Percentiles rank a stretch among this genome's conserved stretches.
These are phyloP conservation scores for Maniola hyperantus DNA, from an alignment of 2,888 invertebrate species.

Conservation along the genomic window DNA sequence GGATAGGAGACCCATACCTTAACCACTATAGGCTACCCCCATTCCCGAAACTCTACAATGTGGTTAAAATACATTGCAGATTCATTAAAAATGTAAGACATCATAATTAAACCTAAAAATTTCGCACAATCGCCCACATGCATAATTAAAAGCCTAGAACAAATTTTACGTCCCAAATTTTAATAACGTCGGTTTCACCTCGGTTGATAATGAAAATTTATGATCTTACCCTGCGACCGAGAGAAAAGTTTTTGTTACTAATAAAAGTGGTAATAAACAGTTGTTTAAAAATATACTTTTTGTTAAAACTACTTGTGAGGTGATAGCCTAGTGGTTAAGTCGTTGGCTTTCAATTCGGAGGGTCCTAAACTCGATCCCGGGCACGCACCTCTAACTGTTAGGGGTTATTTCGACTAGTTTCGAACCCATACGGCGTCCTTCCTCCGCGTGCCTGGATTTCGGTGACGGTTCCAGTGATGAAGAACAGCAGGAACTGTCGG, in stretches of 20 bases:
- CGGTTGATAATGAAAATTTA: constrained; percentile 17
- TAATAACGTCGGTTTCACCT: constrained; percentile 17
- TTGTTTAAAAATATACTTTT: not conserved
- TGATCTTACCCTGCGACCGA: not conserved
- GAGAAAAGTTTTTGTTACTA: constrained; percentile 1
- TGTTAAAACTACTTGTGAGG: not conserved
- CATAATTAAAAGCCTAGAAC: constrained; percentile 1
- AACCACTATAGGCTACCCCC: no score
- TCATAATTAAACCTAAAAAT: not conserved
- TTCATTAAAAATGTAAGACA: not conserved
- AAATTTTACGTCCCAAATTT: constrained; percentile 7
- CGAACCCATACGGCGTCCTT: no score
- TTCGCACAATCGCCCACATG: constrained; percentile 7
- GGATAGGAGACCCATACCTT: no score
- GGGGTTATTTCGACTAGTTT: no score
- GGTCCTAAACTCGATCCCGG: no score
- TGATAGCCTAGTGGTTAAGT: no score
- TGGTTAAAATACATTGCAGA: not conserved
- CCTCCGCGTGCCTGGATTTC: no score
- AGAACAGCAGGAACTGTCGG: no score
- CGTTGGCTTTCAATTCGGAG: no score
- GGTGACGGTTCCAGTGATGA: no score
- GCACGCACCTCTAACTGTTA: no score
- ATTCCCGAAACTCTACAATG: not conserved
- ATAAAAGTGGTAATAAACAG: not conserved